Percentiles rank a stretch among this genome's conserved stretches.
phyloP scores from a whole-genome alignment of 2,888 invertebrate species.

The Euplexia lucipara region DNA sequence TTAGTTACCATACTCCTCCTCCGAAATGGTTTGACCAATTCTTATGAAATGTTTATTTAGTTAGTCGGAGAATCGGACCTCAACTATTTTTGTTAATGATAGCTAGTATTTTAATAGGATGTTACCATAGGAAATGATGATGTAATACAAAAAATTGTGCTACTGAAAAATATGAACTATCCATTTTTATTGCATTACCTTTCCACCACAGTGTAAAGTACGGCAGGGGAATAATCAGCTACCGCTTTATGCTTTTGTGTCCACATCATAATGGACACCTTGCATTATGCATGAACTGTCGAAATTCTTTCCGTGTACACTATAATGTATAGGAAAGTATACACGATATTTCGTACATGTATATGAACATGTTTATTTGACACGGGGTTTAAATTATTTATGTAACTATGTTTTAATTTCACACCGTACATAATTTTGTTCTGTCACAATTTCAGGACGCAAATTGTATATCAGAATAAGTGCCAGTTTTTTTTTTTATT shows the following conservation, averaged over 20 bases:
- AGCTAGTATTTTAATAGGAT: no score
- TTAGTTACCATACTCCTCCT: no score
- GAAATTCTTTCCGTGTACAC: slow-evolving; percentile 35
- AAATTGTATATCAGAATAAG: no score
- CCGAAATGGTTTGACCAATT: no score
- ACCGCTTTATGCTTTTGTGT: slow-evolving; percentile 27
- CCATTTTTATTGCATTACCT: slow-evolving; percentile 16
- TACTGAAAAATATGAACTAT: slow-evolving; percentile 26
- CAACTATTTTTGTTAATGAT: no score
- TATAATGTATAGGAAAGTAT: not conserved
- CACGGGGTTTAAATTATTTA: not conserved
- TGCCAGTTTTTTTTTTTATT: no score
- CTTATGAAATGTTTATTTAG: no score
- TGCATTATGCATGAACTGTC: slow-evolving; percentile 44
- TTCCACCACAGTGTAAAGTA: not conserved
- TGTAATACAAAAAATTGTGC: not conserved
- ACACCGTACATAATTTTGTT: no score
- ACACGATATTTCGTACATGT: not conserved
- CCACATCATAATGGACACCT: slow-evolving; percentile 25
- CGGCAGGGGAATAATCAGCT: slow-evolving; percentile 27
- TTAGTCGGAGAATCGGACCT: no score
- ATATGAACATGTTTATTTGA: not conserved
- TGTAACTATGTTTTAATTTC: no score
- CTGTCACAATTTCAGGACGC: no score
- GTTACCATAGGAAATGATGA: no score